These are phyloP conservation scores for Drosophila niveifrons DNA, from an alignment of 2,888 invertebrate genomes.

Conservation along the genomic window DNA sequence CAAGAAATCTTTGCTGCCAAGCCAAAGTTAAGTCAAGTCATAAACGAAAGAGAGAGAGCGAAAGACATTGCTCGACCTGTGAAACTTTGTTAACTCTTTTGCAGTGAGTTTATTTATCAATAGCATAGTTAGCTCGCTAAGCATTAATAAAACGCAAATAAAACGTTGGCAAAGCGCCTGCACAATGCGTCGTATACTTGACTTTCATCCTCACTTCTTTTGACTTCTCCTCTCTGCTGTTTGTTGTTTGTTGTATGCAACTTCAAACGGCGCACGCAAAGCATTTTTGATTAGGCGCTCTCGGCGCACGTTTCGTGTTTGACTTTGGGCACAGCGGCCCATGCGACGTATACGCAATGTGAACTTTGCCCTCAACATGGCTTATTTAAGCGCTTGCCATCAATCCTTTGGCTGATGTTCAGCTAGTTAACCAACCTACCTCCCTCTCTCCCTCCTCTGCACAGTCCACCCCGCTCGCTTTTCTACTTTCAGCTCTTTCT, in stretches of 20 bases:
- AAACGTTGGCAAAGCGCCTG: slow-evolving; percentile 49
- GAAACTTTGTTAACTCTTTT: slow-evolving; percentile 30
- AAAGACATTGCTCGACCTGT: slow-evolving; percentile 20
- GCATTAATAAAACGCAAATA: slow-evolving; percentile 70
- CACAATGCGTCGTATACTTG: slow-evolving; percentile 62
- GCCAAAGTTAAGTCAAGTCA: slow-evolving; percentile 16
- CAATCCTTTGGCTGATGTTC: slow-evolving; percentile 69
- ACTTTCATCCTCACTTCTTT: slow-evolving; percentile 1
- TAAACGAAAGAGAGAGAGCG: slow-evolving; percentile 21
- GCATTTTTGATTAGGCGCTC: slow-evolving; percentile 78
- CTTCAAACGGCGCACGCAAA: slow-evolving; percentile 72
- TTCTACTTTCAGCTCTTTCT: slow-evolving; percentile 47
- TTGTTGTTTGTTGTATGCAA: slow-evolving; percentile 38
- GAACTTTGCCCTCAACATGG: slow-evolving; percentile 53
- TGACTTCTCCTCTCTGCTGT: slow-evolving; percentile 9
- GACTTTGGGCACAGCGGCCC: slow-evolving; percentile 50
- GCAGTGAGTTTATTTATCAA: slow-evolving; percentile 46
- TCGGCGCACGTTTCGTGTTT: slow-evolving; percentile 55
- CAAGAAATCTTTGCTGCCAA: slow-evolving; percentile 31
- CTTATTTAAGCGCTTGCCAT: slow-evolving; percentile 70
- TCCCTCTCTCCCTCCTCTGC: background rate
- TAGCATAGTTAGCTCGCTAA: slow-evolving; percentile 49
- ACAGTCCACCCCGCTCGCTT: slow-evolving; percentile 15
- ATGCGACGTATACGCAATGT: slow-evolving; percentile 74
- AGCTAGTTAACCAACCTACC: slow-evolving; percentile 1